These are phyloP conservation scores for Dasypogon diadema DNA, from an alignment of 2,888 invertebrate genomes.

Conservation along the genomic window DNA sequence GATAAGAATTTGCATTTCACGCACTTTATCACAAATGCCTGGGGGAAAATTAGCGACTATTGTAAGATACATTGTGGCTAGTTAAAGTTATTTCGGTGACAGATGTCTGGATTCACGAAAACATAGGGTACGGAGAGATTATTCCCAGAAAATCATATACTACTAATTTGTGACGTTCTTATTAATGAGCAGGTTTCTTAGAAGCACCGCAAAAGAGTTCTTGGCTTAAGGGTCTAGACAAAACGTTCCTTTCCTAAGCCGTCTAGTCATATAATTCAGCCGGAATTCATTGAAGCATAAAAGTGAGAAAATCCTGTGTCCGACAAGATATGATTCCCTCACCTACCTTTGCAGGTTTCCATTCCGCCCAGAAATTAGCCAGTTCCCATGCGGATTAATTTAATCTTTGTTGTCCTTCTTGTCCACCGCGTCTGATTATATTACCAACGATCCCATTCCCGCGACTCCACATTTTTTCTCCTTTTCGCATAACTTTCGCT, in stretches of 20 bases:
- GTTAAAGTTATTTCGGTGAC: background rate
- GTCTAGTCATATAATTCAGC: background rate
- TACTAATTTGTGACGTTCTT: no score
- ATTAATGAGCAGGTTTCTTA: no score
- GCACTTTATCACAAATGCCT: background rate
- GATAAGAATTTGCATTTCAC: background rate
- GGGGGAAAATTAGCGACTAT: background rate
- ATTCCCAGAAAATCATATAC: no score
- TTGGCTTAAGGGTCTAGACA: no score
- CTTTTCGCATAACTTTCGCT: conserved; percentile 36
- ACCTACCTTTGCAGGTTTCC: background rate
- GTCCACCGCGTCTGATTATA: conserved; percentile 47
- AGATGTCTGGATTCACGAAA: no score
- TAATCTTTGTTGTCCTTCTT: conserved; percentile 49
- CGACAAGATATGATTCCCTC: conserved; percentile 39
- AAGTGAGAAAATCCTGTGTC: conserved; percentile 38
- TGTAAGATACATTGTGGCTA: background rate
- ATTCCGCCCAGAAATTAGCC: background rate
- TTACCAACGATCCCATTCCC: conserved; percentile 28
- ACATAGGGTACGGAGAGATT: no score
- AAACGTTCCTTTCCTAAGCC: background rate
- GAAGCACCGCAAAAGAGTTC: no score
- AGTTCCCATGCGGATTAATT: conserved; percentile 49
- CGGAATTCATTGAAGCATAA: conserved; percentile 22
- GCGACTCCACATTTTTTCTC: conserved; percentile 9